Conservation (phyloP, 2,797 vertebrate genomes). For the Anniella stebbinsi region DNA sequence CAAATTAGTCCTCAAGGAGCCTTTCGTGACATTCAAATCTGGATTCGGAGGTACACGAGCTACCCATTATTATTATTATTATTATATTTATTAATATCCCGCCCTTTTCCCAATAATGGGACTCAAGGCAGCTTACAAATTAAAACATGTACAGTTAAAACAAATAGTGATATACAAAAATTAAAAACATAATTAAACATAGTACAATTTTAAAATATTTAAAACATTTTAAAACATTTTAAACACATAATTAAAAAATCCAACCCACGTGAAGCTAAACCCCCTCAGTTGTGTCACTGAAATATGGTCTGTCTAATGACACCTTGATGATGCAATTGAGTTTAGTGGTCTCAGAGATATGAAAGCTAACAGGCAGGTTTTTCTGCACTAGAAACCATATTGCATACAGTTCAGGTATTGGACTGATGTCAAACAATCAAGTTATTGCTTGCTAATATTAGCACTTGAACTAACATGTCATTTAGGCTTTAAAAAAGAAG, state of each 20-base stretch:
- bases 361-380: neutral
- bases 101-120: no score
- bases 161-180: no score
- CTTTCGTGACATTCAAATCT: neutral
- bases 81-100: no score
- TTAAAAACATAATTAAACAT: no score
- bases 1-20: neutral
- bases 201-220: no score
- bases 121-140: no score
- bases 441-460: constrained; percentile 5
- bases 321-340: neutral
- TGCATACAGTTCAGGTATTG: neutral
- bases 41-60: neutral
- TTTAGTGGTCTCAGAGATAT: neutral
- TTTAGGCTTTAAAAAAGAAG: constrained; percentile 17
- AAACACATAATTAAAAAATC: no score
- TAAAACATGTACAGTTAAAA: no score
- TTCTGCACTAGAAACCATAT: neutral
- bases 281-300: neutral
- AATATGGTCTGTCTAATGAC: neutral
- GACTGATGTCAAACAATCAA: constrained; percentile 37
- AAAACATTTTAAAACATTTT: no score
- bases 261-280: constrained; percentile 1
- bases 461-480: constrained; percentile 8
- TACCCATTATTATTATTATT: no score